Conservation (phyloP, 2,797 vertebrate species). For the Crenuchus spilurus region DNA sequence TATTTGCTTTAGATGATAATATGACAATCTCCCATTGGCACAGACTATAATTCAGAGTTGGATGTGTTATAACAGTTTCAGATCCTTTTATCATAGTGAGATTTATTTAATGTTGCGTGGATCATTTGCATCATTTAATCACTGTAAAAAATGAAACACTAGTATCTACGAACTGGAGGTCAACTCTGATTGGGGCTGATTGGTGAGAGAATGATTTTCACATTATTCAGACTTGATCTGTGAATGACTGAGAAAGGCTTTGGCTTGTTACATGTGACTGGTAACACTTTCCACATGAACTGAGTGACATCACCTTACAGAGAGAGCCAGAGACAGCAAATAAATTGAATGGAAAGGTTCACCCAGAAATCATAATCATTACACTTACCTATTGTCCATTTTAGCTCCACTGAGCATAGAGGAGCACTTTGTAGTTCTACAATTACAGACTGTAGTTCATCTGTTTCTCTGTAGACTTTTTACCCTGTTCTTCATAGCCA, state of each 20-base stretch:
- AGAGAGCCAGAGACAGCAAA: slow-evolving; percentile 17
- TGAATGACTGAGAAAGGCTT: slow-evolving; percentile 50
- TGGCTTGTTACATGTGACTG: slow-evolving; percentile 58
- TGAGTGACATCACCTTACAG: slow-evolving; percentile 53
- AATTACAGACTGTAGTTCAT: no score
- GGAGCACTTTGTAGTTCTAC: no score
- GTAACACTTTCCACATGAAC: slow-evolving; percentile 49
- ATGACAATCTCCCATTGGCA: slow-evolving; percentile 47
- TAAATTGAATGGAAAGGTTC: no score
- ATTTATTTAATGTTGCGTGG: slow-evolving; percentile 43
- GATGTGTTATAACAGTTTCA: slow-evolving; percentile 7
- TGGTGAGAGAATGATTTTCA: slow-evolving; percentile 32
- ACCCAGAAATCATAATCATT: no score
- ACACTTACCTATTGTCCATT: no score
- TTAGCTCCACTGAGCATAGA: no score
- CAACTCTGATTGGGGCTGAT: slow-evolving; percentile 33
- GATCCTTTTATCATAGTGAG: slow-evolving; percentile 31
- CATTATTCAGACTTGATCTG: slow-evolving; percentile 46
- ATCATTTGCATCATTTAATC: slow-evolving; percentile 15
- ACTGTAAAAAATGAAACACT: slow-evolving; percentile 43
- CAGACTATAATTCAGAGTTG: slow-evolving; percentile 17
- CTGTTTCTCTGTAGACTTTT: no score
- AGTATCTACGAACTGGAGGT: slow-evolving; percentile 39
- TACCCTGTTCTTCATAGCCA: no score
- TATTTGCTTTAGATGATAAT: slow-evolving; percentile 67